Evolutionary conservation across 1,140 invertebrate genomes (phyloP).

Genomic region (Spodoptera litura): DNA sequence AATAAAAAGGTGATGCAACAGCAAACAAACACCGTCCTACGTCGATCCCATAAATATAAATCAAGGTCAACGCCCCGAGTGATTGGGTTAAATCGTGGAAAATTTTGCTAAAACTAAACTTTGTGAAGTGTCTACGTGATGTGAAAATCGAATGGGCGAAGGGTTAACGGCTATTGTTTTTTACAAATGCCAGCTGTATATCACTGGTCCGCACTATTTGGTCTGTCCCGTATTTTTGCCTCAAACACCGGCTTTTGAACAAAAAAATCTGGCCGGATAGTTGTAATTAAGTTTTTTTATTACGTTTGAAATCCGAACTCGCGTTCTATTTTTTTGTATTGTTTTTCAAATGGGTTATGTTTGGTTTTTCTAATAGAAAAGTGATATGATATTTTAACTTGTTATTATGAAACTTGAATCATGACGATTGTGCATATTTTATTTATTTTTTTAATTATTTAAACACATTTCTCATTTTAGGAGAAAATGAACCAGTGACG

Average conservation of each 20-base stretch:
- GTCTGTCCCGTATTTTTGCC: slow-evolving; percentile 10
- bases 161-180: slow-evolving; percentile 47
- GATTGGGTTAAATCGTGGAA: slow-evolving; percentile 40
- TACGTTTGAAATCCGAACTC: too few relatives aligned
- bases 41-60: slow-evolving; percentile 27
- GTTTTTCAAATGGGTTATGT: too few relatives aligned
- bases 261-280: not conserved
- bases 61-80: slow-evolving; percentile 20
- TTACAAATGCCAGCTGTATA: slow-evolving; percentile 41
- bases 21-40: not conserved
- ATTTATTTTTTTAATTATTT: too few relatives aligned
- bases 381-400: too few relatives aligned
- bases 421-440: too few relatives aligned
- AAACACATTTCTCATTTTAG: not conserved
- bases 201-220: slow-evolving; percentile 38
- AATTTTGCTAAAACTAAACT: slow-evolving; percentile 43
- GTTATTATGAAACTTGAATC: too few relatives aligned
- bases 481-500: not conserved
- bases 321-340: too few relatives aligned
- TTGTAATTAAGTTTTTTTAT: slow-evolving; percentile 17
- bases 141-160: slow-evolving; percentile 34
- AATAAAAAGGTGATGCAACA: not conserved
- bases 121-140: slow-evolving; percentile 42
- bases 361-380: too few relatives aligned
- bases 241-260: not conserved